A percentile compares a stretch with the other conserved stretches of the same genome.
These are phyloP conservation scores for Stichodactyla mertensii DNA, from an alignment of 64 coral and sea anemone species.

Conservation along the genomic window DNA sequence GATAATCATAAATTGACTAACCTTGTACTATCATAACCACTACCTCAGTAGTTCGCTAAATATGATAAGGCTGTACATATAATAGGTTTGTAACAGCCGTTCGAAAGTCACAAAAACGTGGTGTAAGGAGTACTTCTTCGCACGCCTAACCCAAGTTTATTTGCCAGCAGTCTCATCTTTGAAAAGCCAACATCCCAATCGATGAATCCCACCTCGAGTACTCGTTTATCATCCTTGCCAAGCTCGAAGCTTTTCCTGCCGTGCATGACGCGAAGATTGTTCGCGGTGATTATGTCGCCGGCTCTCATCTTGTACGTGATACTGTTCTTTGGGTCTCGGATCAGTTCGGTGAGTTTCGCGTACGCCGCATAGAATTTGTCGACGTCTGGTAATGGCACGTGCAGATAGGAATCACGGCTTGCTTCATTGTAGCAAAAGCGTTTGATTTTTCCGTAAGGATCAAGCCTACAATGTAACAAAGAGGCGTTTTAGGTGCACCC, in stretches of 20 bases:
- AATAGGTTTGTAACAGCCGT: too few relatives aligned
- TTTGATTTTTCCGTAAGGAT: conserved; percentile 33
- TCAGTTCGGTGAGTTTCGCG: conserved; percentile 41
- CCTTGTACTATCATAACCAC: too few relatives aligned
- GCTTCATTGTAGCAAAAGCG: conserved; percentile 63
- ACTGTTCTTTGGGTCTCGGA: conserved; percentile 55
- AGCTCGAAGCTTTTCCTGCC: neutral
- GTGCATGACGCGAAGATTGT: conserved; percentile 59
- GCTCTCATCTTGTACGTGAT: conserved; percentile 51
- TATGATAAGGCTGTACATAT: too few relatives aligned
- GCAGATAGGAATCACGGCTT: conserved; percentile 41
- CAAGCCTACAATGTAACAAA: conserved; percentile 24
- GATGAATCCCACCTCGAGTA: conserved; percentile 51
- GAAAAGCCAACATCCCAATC: conserved; percentile 74
- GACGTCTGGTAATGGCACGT: conserved; percentile 33
- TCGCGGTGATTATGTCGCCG: conserved; percentile 62
- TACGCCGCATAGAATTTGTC: conserved; percentile 57
- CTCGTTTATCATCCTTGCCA: conserved; percentile 19
- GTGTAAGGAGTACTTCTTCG: too few relatives aligned
- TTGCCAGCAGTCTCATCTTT: conserved; percentile 44
- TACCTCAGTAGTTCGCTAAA: too few relatives aligned
- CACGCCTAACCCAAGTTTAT: neutral
- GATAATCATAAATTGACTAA: too few relatives aligned
- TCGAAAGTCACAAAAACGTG: too few relatives aligned
- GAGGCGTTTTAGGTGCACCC: too few relatives aligned